Evolutionary conservation across 2,797 vertebrate species (phyloP), one percentile per base, ranked within the genome.

Genomic region (Podarcis siculus): DNA sequence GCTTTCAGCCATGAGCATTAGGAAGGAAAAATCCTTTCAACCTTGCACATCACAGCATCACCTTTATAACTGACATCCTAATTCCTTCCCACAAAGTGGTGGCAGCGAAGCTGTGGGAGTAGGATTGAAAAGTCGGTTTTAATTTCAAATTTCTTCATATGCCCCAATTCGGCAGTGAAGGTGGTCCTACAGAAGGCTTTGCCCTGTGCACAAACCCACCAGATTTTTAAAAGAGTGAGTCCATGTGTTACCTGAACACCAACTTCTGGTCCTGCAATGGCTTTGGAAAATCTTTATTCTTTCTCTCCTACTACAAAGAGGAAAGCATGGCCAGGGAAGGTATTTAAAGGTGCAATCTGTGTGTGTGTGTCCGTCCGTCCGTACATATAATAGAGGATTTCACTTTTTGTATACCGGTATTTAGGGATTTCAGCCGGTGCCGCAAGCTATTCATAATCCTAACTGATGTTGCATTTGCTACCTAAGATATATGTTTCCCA

Each of bases 51-150:
- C 79, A 86, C n/a, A 92, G 80, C 3, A 27, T 87, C 90, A 83
- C 17, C 66, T 92, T 91, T 90, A 21, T 90, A 94, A 92, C n/a
- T 95, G 92, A 87, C 90, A 92, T 92, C 32, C 10, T 19, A 45
- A 81, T 58, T 92, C 73, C 90, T 0, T 89, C 75, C 75, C 15
- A 87, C 0, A 25, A 49, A 78, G 39, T 55, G 13, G 15, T 89
- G 71, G 72, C 91, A 89, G 93, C 77, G 67, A 94, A 79, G 61
- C 72, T 37, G 35, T 25, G n/a, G 45, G 42, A 3, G 17, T 23
- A 12, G 19, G 76, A 72, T 5, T 1, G 83, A 19, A 30, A 86
- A 88, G 2, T 90, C 9, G 32, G 82, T 90, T 94, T 75, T 86
- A 84, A 90, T 93, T 90, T 92, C 49, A 39, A 19, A 61, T 73